Conservation (phyloP, 2,797 vertebrate genomes). For the Artibeus lituratus region DNA sequence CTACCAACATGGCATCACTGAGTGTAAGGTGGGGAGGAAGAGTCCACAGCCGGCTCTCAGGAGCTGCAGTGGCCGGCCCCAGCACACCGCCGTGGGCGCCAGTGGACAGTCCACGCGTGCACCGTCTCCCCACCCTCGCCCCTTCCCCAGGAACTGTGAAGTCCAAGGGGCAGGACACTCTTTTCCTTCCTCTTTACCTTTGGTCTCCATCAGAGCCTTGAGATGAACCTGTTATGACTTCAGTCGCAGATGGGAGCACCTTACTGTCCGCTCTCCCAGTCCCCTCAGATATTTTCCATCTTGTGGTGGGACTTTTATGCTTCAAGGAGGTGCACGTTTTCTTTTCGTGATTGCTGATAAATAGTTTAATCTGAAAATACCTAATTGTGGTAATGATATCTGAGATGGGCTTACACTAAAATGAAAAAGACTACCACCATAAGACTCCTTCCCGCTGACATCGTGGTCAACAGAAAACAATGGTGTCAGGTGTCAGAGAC, state of each 20-base stretch:
- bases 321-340: not conserved
- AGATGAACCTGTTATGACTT: not conserved
- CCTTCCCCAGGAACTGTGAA: not conserved
- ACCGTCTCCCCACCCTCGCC: accelerated
- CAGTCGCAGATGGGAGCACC: not conserved
- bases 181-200: not conserved
- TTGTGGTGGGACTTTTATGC: not conserved
- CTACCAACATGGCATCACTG: not conserved
- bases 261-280: too few species aligned
- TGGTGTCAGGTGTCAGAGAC: not conserved
- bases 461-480: not conserved
- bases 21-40: not conserved
- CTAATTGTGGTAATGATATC: not conserved
- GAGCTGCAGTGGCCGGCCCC: not conserved
- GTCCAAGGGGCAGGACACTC: not conserved
- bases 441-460: not conserved
- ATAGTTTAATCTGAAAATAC: not conserved
- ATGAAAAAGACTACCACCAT: not conserved
- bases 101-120: accelerated
- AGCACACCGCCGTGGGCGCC: accelerated
- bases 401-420: not conserved
- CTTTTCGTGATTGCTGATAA: not conserved
- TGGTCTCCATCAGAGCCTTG: not conserved
- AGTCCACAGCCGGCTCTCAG: accelerated
- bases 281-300: not conserved